Evolutionary conservation across 2,888 invertebrate species (phyloP), one percentile per base, ranked within the genome.

Genomic region (Clunio marinus): DNA sequence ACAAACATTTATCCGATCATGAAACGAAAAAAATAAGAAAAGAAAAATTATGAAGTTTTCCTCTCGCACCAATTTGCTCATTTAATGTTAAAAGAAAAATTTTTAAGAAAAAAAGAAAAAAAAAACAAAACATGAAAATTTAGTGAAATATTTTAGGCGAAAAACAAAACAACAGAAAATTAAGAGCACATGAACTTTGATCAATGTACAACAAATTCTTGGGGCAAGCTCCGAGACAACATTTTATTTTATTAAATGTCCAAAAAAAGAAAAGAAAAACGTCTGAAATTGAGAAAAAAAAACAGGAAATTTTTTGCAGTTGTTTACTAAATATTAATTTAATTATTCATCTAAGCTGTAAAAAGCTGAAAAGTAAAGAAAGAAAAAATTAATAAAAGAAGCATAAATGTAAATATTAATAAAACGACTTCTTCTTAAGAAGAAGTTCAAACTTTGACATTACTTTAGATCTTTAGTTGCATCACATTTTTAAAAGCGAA

Each of bases 21-120:
- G 5, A 32, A 32, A 32, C 35, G 35, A 13, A 5, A 13, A 32
- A 45, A 45, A 4, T 45, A 13, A 57, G 57, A 27, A 32, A 27
- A 27, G 10, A 57, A 57, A 57, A n/a, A n/a, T n/a, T n/a, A n/a
- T n/a, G n/a, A n/a, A n/a, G n/a, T n/a, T 51, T 51, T 51, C 51
- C 51, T 51, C 51, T 13, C 22, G 51, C 51, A 51, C 51, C 51
- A 51, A 41, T 51, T 51, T 51, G 51, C 51, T 51, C 51, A 51
- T 51, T 22, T 3, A 51, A 51, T 51, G 13, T 51, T 51, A 22
- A 51, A 7, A 41, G 13, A 41, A 15, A 15, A n/a, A 51, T 51
- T 51, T 41, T 41, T 41, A 7, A 13, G 7, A 41, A 41, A 41
- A 41, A 22, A 51, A 51, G 13, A 22, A 22, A 51, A 51, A 51